phyloP scores from a whole-genome alignment of 1,140 invertebrate species.

The Lasaia peninsularis region DNA sequence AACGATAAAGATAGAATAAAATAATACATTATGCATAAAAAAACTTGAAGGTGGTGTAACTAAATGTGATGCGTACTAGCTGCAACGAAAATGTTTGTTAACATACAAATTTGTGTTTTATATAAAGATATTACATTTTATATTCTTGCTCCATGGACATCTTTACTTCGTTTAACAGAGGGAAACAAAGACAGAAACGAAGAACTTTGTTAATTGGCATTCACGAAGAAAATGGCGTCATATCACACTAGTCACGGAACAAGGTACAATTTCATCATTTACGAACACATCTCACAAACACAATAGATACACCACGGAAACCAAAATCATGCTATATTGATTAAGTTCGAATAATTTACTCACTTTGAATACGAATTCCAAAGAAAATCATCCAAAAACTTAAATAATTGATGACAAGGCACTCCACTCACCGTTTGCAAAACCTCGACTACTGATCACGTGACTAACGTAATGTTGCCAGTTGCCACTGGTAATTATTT shows the following conservation, averaged over 20 bases:
- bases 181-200: slow-evolving; percentile 56
- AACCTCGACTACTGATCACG: slow-evolving; percentile 74
- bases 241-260: slow-evolving; percentile 75
- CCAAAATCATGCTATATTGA: slow-evolving; percentile 47
- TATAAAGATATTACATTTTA: slow-evolving; percentile 8
- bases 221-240: slow-evolving; percentile 78
- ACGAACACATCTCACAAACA: slow-evolving; percentile 58
- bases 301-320: slow-evolving; percentile 48
- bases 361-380: slow-evolving; percentile 75
- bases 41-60: slow-evolving; percentile 11
- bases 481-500: slow-evolving; percentile 25
- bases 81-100: background rate
- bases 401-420: slow-evolving; percentile 76
- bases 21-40: slow-evolving; percentile 9
- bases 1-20: background rate
- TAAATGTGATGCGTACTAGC: slow-evolving; percentile 11
- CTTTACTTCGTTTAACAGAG: slow-evolving; percentile 9
- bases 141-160: slow-evolving; percentile 9
- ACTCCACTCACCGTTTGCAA: slow-evolving; percentile 78
- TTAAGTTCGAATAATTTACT: slow-evolving; percentile 66
- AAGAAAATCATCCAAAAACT: slow-evolving; percentile 78
- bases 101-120: background rate
- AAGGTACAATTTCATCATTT: slow-evolving; percentile 72
- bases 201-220: slow-evolving; percentile 74
- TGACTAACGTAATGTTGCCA: slow-evolving; percentile 54